Conservation (phyloP, 2,113 vertebrate genomes). For the Prolemur simus region DNA sequence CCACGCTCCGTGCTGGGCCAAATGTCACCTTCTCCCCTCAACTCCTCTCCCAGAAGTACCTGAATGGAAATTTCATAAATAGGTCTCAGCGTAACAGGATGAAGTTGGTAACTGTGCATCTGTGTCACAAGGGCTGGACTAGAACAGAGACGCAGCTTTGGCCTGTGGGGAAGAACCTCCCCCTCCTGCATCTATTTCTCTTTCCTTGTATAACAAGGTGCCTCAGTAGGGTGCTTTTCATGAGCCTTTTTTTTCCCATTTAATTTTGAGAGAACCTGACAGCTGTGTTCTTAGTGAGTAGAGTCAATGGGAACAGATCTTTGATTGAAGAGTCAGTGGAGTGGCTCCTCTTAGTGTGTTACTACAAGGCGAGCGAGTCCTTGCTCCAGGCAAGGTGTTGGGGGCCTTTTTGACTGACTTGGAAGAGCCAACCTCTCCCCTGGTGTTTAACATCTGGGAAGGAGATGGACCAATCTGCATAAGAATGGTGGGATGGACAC, state of each 20-base stretch:
- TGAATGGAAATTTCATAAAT: neutral
- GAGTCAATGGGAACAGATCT: neutral
- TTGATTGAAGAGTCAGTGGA: neutral
- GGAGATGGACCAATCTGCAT: neutral
- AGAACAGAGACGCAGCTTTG: neutral
- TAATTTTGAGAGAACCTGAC: neutral
- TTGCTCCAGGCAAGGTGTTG: neutral
- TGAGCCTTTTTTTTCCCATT: neutral
- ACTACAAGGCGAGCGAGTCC: neutral
- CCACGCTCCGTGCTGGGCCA: accelerated
- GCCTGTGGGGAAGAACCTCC: neutral
- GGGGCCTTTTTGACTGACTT: neutral
- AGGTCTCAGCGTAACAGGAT: neutral
- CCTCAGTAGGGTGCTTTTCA: neutral
- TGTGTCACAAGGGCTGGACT: neutral
- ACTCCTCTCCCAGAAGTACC: neutral
- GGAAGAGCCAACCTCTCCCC: neutral
- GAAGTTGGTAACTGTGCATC: neutral
- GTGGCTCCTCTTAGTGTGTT: neutral
- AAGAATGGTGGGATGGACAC: neutral
- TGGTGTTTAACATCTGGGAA: neutral
- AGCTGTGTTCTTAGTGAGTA: neutral
- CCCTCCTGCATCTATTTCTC: neutral
- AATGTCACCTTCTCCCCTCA: too few species aligned
- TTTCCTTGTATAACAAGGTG: neutral